Conservation (phyloP, 2,797 vertebrate genomes). For the Takifugu rubripes region DNA sequence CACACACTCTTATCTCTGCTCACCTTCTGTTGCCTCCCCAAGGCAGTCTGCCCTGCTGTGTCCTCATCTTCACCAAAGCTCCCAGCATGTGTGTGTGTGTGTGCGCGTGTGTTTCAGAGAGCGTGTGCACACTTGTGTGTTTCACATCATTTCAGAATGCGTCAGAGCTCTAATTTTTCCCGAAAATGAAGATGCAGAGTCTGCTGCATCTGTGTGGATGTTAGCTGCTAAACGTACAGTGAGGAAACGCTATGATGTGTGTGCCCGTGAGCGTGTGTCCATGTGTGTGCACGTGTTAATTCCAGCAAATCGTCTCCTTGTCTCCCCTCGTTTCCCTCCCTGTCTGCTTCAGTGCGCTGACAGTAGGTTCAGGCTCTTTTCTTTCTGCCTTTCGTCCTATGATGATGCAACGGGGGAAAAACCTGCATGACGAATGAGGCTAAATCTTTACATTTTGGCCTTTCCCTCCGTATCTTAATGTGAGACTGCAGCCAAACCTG, state of each 20-base stretch:
- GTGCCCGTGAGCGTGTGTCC: constrained; percentile 7
- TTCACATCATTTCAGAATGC: constrained; percentile 59
- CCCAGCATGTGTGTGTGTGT: constrained; percentile 23
- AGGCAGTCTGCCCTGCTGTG: constrained; percentile 67
- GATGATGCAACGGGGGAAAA: no score
- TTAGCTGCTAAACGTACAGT: neutral
- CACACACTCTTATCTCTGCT: constrained; percentile 76
- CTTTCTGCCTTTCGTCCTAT: constrained; percentile 13
- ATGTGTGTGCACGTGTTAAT: constrained; percentile 32
- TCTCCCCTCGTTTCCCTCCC: constrained; percentile 48
- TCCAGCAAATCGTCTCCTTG: constrained; percentile 49
- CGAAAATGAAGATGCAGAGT: constrained; percentile 24
- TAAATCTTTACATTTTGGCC: no score
- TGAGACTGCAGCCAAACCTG: no score
- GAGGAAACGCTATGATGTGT: neutral
- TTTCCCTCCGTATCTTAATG: no score
- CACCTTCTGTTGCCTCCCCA: constrained; percentile 80
- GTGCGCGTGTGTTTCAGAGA: constrained; percentile 4
- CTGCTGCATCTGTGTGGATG: constrained; percentile 24
- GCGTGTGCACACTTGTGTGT: constrained; percentile 32
- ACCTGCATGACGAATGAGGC: no score
- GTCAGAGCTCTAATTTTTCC: constrained; percentile 40
- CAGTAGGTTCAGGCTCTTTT: constrained; percentile 52
- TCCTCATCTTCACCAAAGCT: constrained; percentile 58
- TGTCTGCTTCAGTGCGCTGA: constrained; percentile 65